Evolutionary conservation across 2,797 vertebrate species (phyloP).

Genomic region (Notolepis coatsorum): DNA sequence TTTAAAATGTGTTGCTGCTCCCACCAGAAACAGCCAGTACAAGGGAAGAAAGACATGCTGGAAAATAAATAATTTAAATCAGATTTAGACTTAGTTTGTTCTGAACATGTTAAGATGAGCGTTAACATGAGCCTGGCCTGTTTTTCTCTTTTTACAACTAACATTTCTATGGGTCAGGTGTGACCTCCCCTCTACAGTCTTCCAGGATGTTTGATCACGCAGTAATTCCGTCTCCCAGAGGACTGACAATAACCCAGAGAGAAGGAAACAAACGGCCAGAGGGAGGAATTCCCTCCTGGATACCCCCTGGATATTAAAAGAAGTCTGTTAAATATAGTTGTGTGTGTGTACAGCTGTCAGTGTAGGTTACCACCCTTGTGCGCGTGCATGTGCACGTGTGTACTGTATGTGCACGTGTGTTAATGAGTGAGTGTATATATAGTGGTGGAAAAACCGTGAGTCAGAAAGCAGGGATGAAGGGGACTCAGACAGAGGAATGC

Average conservation of each 20-base stretch:
- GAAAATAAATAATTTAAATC: no score
- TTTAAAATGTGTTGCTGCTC: no score
- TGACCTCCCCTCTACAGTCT: conserved; percentile 2
- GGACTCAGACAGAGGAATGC: conserved; percentile 26
- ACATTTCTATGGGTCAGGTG: no score
- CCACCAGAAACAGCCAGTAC: no score
- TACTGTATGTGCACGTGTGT: conserved; percentile 16
- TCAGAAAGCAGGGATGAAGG: conserved; percentile 30
- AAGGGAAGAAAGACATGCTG: no score
- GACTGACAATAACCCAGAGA: conserved; percentile 7
- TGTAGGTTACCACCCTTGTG: conserved; percentile 4
- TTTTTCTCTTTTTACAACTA: background rate
- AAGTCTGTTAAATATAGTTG: conserved; percentile 43
- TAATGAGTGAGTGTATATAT: conserved; percentile 12
- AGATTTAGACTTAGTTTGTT: no score
- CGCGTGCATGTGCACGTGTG: background rate
- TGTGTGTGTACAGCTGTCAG: conserved; percentile 29
- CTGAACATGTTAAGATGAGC: no score
- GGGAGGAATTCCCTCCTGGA: conserved; percentile 38
- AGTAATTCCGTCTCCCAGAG: conserved; percentile 8
- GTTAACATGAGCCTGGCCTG: no score
- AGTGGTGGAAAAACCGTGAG: conserved; percentile 43
- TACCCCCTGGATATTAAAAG: conserved; percentile 50
- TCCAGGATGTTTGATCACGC: conserved; percentile 32
- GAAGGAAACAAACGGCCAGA: conserved; percentile 25